Evolutionary conservation across 1,140 invertebrate species (phyloP).

Genomic region (Drosophila novamexicana): DNA sequence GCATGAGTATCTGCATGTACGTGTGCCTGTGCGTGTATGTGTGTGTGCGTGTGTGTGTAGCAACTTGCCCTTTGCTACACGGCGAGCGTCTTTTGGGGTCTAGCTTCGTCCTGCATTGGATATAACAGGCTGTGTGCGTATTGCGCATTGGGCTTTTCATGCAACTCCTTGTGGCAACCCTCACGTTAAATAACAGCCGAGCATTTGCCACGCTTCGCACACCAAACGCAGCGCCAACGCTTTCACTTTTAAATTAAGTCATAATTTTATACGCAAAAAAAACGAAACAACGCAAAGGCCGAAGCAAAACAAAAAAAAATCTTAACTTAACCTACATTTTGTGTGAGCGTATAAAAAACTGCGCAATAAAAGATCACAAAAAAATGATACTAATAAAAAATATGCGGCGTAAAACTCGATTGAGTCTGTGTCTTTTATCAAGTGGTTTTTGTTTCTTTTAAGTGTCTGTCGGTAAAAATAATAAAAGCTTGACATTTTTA

Average conservation of each 20-base stretch:
- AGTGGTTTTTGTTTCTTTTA: constrained; percentile 22
- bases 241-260: constrained; percentile 82
- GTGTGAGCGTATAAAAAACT: constrained; percentile 15
- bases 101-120: constrained; percentile 31
- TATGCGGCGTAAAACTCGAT: constrained; percentile 31
- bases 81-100: constrained; percentile 14
- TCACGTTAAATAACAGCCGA: constrained; percentile 45
- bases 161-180: constrained; percentile 9
- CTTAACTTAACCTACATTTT: constrained; percentile 71
- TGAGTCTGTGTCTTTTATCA: constrained; percentile 35
- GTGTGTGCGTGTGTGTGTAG: constrained; percentile 16
- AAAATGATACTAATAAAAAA: constrained; percentile 30
- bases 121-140: constrained; percentile 11
- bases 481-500: constrained; percentile 4
- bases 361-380: neutral
- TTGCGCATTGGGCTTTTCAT: constrained; percentile 23
- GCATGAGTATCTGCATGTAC: neutral
- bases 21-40: constrained; percentile 17
- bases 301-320: constrained; percentile 37
- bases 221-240: constrained; percentile 45
- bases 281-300: constrained; percentile 23
- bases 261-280: constrained; percentile 67
- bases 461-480: constrained; percentile 12
- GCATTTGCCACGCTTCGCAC: constrained; percentile 26
- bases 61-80: constrained; percentile 42